Evolutionary conservation across 2,113 vertebrate genomes (phyloP).

Genomic region (Psammodynastes pulverulentus): DNA sequence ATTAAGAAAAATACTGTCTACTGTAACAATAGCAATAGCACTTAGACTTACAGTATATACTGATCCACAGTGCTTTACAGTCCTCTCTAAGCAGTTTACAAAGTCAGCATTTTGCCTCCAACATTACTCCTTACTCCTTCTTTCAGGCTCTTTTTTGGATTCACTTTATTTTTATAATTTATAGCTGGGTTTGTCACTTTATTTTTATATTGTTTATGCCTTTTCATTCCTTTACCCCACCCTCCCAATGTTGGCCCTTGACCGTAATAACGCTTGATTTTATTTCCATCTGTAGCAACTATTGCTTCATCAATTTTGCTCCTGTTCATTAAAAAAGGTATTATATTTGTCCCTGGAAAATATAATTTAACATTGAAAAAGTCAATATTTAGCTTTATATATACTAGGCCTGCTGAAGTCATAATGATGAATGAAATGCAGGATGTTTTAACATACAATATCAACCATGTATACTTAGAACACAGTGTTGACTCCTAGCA

Average conservation of each 20-base stretch:
- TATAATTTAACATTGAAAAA: slow-evolving; percentile 13
- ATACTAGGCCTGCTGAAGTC: slow-evolving; percentile 16
- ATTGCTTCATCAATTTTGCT: background rate
- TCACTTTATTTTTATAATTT: background rate
- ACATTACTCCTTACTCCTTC: background rate
- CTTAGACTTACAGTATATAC: background rate
- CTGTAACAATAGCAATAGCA: background rate
- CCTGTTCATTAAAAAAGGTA: slow-evolving; percentile 33
- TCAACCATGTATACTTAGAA: background rate
- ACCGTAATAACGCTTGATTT: background rate
- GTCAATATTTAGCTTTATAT: slow-evolving; percentile 18
- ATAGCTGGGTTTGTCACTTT: background rate
- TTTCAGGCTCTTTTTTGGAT: background rate
- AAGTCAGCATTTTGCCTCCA: background rate
- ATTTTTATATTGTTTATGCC: background rate
- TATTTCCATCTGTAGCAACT: slow-evolving; percentile 8
- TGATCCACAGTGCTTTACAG: background rate
- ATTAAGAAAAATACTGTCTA: slow-evolving; percentile 11
- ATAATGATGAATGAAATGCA: slow-evolving; percentile 17
- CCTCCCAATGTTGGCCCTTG: background rate
- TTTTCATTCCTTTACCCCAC: background rate
- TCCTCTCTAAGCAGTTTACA: background rate
- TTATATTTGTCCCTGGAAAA: slow-evolving; percentile 37
- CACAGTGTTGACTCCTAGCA: background rate
- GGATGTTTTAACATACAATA: slow-evolving; percentile 16